Evolutionary conservation across 1,140 invertebrate genomes (phyloP).

Genomic region (Luehdorfia chinensis): DNA sequence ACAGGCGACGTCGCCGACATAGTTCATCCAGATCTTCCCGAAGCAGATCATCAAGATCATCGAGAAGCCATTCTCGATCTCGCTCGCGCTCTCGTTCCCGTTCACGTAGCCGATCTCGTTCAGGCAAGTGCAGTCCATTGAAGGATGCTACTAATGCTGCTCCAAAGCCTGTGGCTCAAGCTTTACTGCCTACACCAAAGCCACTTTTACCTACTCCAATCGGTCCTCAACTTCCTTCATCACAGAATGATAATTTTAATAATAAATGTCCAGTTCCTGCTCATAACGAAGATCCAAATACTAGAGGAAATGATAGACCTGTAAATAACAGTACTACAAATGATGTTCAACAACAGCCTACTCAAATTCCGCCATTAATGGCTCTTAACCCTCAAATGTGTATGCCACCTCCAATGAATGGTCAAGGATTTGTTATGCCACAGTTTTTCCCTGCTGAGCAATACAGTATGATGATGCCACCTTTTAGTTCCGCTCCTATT

Average conservation of each 20-base stretch:
- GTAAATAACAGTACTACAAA: conserved; percentile 30
- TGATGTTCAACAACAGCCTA: conserved; percentile 28
- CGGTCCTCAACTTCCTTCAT: conserved; percentile 46
- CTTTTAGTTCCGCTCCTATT: conserved; percentile 37
- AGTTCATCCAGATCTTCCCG: conserved; percentile 62
- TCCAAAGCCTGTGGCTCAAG: conserved; percentile 50
- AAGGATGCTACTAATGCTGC: conserved; percentile 51
- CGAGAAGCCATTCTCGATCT: conserved; percentile 60
- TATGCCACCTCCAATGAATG: conserved; percentile 48
- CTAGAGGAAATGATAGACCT: conserved; percentile 24
- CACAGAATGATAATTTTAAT: conserved; percentile 33
- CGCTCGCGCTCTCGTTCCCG: conserved; percentile 65
- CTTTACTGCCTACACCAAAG: conserved; percentile 64
- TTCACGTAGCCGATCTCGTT: conserved; percentile 68
- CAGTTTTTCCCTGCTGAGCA: conserved; percentile 55
- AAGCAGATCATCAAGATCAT: conserved; percentile 64
- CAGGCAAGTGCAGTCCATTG: conserved; percentile 76
- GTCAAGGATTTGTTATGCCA: conserved; percentile 55
- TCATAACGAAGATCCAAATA: conserved; percentile 27
- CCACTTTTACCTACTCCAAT: conserved; percentile 60
- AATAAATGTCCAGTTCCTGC: conserved; percentile 30
- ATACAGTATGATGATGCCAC: conserved; percentile 61
- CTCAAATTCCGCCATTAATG: conserved; percentile 61
- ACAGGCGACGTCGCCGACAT: conserved; percentile 63
- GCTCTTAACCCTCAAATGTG: conserved; percentile 62